phyloP scores from a whole-genome alignment of 2,888 invertebrate genomes.

The Chloroclystis v-ata region DNA sequence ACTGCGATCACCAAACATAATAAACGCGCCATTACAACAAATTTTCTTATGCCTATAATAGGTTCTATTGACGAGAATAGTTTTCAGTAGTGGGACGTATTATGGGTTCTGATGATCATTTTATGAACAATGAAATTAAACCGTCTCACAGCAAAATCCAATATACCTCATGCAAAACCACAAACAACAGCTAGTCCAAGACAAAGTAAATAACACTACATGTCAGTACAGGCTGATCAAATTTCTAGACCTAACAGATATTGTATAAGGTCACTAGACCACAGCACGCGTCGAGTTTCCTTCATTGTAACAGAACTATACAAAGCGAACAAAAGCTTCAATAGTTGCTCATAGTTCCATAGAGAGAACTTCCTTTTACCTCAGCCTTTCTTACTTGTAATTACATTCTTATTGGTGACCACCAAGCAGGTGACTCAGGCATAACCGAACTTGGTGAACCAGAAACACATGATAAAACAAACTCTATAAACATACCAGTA shows the following conservation, averaged over 20 bases:
- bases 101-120: no score
- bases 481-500: conserved; percentile 14
- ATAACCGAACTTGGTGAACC: conserved; percentile 64
- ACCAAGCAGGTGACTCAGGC: conserved; percentile 65
- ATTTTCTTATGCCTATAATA: no score
- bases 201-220: no score
- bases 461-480: conserved; percentile 32
- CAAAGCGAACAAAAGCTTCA: conserved; percentile 24
- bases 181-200: no score
- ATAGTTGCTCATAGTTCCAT: conserved; percentile 29
- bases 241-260: background rate
- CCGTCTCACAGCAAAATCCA: no score
- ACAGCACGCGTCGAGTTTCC: conserved; percentile 14
- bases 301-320: background rate
- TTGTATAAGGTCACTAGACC: conserved; percentile 5
- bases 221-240: background rate
- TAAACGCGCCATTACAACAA: no score
- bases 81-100: no score
- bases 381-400: conserved; percentile 62
- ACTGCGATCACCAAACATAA: no score
- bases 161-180: no score
- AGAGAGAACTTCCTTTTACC: conserved; percentile 60
- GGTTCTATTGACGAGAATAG: no score
- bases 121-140: no score
- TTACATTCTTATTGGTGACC: conserved; percentile 73